Evolutionary conservation across 2,113 vertebrate species (phyloP).

Genomic region (Mormoops blainvillei): DNA sequence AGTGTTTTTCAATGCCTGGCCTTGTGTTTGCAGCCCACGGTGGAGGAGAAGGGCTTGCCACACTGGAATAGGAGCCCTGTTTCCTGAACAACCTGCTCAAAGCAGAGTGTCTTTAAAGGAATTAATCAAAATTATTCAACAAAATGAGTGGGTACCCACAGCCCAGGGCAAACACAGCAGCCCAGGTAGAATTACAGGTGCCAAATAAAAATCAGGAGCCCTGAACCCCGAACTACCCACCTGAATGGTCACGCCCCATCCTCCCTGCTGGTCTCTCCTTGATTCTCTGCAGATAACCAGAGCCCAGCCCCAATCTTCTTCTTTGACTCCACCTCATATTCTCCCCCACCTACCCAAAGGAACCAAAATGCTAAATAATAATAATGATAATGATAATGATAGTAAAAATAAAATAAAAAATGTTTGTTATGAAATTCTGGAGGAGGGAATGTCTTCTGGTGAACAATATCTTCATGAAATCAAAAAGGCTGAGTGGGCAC

Average conservation of each 20-base stretch:
- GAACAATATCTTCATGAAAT: neutral
- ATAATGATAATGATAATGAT: no score
- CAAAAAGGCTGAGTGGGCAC: neutral
- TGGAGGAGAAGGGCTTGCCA: neutral
- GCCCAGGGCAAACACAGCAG: neutral
- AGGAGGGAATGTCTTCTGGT: neutral
- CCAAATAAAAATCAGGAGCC: neutral
- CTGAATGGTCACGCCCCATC: neutral
- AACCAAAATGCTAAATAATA: neutral
- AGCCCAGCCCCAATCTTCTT: no score
- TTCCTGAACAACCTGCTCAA: neutral
- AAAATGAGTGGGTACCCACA: neutral
- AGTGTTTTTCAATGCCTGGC: neutral
- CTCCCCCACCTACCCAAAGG: neutral
- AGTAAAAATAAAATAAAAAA: neutral
- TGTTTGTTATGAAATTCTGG: neutral
- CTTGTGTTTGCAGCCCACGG: neutral
- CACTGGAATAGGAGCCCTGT: neutral
- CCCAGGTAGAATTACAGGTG: accelerated
- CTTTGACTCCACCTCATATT: no score
- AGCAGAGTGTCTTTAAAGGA: neutral
- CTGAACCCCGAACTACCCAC: no score
- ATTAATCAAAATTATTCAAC: neutral
- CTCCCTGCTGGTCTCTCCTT: neutral
- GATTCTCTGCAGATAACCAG: neutral